Base-by-base conservation (phyloP, 2,888 invertebrate species). In the Lymantria dispar region DNA sequence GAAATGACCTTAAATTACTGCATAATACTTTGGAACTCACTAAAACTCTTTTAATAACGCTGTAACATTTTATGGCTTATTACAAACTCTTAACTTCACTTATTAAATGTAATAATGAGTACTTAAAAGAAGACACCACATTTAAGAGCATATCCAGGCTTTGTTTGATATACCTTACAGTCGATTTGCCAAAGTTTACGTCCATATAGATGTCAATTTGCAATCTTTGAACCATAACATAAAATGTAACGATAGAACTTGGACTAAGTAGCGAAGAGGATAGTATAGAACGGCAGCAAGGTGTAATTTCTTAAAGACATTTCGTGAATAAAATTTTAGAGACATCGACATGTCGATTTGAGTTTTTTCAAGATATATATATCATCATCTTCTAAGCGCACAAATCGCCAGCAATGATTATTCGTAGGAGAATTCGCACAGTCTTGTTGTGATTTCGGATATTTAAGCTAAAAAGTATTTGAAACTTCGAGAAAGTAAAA, bases 161-260 rank as follows among this genome's bases (percentile, higher is more conserved):
- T 64, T 57, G 30, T 15, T 64, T 57, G 58, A 64, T 62, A 54
- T 54, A 46, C 53, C 52, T n/a, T 56, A 58, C 49, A 14, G 54
- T 51, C 62, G 22, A 57, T 64, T 56, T 48, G 9, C 43, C 47
- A 41, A 59, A 65, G 47, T 65, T 56, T 8, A 50, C 61, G 45
- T 42, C 54, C 54, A 43, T 61, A 67, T 81, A 81, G 76, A 80
- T 85, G 87, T 80, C 85, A 85, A 86, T 87, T 87, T 81, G 69
- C 74, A 80, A 78, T 86, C 80, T 78, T 74, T 50, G 58, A 36
- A 77, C 72, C 68, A 71, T 88, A 76, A 79, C 87, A 83, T 90
- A 85, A 90, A 90, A 90, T 75, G 74, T 80, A 74, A 90, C 67
- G 87, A 68, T 55, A 22, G 47, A 64, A 69, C 63, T 72, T 70